Evolutionary conservation across 2,888 invertebrate genomes (phyloP), one percentile per base, ranked within the genome.

Genomic region (Myathropa florea): DNA sequence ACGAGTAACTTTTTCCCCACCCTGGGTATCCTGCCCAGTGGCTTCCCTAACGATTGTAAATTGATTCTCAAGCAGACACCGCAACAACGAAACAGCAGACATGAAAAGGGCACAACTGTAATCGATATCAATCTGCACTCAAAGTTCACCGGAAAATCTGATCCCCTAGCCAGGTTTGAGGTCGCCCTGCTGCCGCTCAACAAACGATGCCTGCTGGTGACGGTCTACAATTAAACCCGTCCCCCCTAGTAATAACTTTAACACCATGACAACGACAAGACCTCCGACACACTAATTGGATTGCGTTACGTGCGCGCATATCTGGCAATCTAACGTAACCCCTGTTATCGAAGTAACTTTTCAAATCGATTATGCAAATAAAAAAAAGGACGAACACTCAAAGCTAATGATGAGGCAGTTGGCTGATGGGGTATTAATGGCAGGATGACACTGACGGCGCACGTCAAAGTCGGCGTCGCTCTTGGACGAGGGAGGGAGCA

Each of bases 51-150:
- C 57, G 57, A 18, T 26, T 57, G 12, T 24, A 57, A 57, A 57
- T 23, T 57, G 57, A 57, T 57, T 57, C 24, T 36, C 33, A 57
- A 33, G 57, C n/a, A 33, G 18, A 12, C 7, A 57, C 23, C 55
- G 30, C 18, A 28, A 64, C 33, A 39, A 61, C 61, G 61, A 55
- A 55, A 53, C 24, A 65, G 24, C 21, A 57, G 39, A 71, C 28
- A 61, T 26, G 61, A 57, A 57, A 57, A 57, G 57, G 46, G 24
- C 14, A 57, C 24, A 57, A 57, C 24, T 24, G 57, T 24, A 57
- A 57, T 57, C 57, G 57, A 57, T 57, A 57, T 57, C 57, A 57
- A 57, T 57, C 57, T 57, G 24, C 57, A 24, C 57, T 57, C 24
- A 57, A 57, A 57, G 24, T 57, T 57, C 57, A 57, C n/a, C 46